These are phyloP conservation scores for Eupithecia pulchellata DNA, from an alignment of 2,888 invertebrate species.

Conservation along the genomic window DNA sequence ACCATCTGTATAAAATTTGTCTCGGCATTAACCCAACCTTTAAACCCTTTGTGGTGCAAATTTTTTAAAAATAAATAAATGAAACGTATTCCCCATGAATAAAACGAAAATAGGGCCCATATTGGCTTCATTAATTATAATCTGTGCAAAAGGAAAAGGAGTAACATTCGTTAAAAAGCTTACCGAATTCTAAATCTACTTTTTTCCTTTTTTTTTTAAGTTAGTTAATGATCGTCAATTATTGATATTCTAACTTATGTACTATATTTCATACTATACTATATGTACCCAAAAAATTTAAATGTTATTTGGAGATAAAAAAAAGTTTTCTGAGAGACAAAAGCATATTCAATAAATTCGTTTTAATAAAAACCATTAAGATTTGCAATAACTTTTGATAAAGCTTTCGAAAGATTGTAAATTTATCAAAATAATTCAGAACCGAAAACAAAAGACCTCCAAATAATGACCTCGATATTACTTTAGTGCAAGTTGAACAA, in stretches of 20 bases:
- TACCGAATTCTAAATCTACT: not conserved
- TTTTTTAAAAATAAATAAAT: not conserved
- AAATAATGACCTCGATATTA: slow-evolving; percentile 34
- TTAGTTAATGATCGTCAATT: not conserved
- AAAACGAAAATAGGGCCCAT: no score
- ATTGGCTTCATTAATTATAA: not conserved
- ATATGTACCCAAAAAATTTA: not conserved
- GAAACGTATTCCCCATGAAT: not conserved
- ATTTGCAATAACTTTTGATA: not conserved
- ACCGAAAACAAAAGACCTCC: slow-evolving; percentile 30
- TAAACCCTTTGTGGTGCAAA: no score
- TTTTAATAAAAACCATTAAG: not conserved
- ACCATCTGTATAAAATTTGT: no score
- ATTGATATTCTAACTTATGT: not conserved
- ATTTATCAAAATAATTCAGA: not conserved
- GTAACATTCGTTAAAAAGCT: not conserved
- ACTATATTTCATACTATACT: no score
- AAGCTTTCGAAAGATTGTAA: not conserved
- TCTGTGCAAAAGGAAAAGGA: not conserved
- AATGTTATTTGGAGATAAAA: not conserved
- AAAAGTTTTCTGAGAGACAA: not conserved
- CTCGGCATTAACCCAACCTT: no score
- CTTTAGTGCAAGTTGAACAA: slow-evolving; percentile 30
- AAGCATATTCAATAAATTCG: not conserved
- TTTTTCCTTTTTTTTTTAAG: not conserved